phyloP scores from a whole-genome alignment of 2,888 invertebrate genomes.

The Cynaeus angustus region DNA sequence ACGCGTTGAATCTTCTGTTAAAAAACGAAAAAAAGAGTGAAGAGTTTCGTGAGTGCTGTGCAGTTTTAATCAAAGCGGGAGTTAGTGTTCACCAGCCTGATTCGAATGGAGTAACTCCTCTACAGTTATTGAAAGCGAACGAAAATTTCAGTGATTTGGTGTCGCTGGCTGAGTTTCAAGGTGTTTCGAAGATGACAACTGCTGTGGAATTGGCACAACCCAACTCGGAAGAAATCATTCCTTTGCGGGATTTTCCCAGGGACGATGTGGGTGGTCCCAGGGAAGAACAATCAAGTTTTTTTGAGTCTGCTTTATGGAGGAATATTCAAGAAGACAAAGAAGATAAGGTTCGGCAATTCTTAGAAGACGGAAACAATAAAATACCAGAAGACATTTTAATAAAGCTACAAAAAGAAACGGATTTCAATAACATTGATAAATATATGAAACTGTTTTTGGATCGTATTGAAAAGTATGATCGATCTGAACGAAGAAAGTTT shows the following conservation, averaged over 20 bases:
- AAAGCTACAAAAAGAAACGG: not conserved
- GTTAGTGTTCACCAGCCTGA: not conserved
- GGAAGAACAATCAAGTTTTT: too few species aligned
- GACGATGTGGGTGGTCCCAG: too few species aligned
- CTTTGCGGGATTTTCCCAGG: too few species aligned
- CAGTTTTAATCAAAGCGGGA: not conserved
- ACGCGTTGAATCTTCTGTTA: not conserved
- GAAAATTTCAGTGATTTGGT: too few species aligned
- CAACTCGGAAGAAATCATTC: too few species aligned
- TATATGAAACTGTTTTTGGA: not conserved
- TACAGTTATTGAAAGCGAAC: not conserved
- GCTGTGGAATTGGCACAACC: too few species aligned
- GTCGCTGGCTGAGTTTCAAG: not conserved
- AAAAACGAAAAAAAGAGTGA: not conserved
- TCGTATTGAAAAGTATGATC: not conserved
- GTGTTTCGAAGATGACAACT: not conserved
- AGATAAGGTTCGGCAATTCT: not conserved
- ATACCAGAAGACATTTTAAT: not conserved
- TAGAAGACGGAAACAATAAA: not conserved
- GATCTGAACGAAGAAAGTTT: not conserved
- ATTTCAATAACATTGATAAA: not conserved
- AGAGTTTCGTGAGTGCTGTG: not conserved
- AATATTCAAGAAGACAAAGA: not conserved
- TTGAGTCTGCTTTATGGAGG: too few species aligned
- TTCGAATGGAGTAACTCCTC: constrained; percentile 1